phyloP scores from a whole-genome alignment of 1,140 invertebrate species.

The Zaprionus capensis region DNA sequence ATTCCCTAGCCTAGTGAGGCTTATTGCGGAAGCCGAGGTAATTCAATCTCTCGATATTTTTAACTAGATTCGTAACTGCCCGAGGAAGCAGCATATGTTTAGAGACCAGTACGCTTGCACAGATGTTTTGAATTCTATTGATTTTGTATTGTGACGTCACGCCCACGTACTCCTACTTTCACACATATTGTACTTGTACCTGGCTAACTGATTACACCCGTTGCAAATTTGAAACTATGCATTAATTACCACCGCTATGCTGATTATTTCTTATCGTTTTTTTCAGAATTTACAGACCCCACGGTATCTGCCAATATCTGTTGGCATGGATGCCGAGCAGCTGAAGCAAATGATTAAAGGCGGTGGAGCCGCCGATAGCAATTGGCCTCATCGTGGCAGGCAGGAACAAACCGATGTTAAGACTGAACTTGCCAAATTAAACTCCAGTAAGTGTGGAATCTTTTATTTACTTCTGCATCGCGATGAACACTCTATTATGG shows the following conservation, averaged over 20 bases:
- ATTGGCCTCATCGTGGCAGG: conserved; percentile 66
- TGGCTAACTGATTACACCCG: conserved; percentile 13
- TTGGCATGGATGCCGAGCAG: conserved; percentile 52
- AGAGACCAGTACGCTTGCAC: conserved; percentile 22
- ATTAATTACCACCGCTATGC: conserved; percentile 6
- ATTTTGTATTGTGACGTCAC: conserved; percentile 53
- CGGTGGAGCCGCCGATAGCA: conserved; percentile 46
- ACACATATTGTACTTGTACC: conserved; percentile 15
- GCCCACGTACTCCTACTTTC: neutral
- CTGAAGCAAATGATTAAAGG: conserved; percentile 79
- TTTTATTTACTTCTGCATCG: neutral
- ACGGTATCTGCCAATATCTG: conserved; percentile 59
- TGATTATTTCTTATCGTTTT: conserved; percentile 20
- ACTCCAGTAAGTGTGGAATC: conserved; percentile 61
- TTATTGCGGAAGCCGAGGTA: conserved; percentile 30
- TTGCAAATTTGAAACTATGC: conserved; percentile 42
- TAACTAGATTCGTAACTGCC: neutral
- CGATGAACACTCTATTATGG: neutral
- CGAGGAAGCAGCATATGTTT: conserved; percentile 55
- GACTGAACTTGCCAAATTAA: conserved; percentile 74
- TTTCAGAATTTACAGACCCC: conserved; percentile 61
- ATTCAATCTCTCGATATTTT: neutral
- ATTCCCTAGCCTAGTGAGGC: neutral
- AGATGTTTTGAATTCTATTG: conserved; percentile 61
- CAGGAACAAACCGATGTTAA: conserved; percentile 60